These are phyloP conservation scores for Taenaris catops DNA, from an alignment of 2,888 invertebrate genomes.

Conservation along the genomic window DNA sequence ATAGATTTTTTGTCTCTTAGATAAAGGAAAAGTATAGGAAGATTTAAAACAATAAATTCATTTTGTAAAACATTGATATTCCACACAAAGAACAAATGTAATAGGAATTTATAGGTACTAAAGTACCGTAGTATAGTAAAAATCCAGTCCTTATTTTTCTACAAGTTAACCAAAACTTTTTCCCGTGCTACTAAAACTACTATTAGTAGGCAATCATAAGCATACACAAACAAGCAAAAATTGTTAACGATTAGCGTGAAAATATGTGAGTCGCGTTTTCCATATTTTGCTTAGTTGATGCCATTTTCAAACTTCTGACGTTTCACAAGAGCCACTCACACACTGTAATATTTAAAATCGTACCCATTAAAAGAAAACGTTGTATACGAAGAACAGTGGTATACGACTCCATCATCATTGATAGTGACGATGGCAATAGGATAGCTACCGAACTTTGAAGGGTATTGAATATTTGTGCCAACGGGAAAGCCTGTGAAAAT, in stretches of 20 bases:
- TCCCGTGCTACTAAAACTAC: conserved; percentile 8
- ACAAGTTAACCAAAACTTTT: conserved; percentile 1
- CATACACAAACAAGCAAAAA: conserved; percentile 1
- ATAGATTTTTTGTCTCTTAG: too few relatives aligned
- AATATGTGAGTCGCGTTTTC: not conserved
- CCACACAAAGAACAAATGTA: too few relatives aligned
- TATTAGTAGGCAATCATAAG: conserved; percentile 7
- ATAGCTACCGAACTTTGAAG: conserved; percentile 82
- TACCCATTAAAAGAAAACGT: conserved; percentile 77
- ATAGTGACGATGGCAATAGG: conserved; percentile 73
- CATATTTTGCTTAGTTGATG: conserved; percentile 3
- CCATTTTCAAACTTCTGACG: conserved; percentile 17
- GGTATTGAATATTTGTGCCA: conserved; percentile 88
- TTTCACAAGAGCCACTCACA: conserved; percentile 29
- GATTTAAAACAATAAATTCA: too few relatives aligned
- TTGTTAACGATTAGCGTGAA: conserved; percentile 1
- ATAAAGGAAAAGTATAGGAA: too few relatives aligned
- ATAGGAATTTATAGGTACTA: too few relatives aligned
- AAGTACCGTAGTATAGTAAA: too few relatives aligned
- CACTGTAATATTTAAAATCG: conserved; percentile 49
- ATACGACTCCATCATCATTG: conserved; percentile 76
- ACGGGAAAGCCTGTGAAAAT: conserved; percentile 82
- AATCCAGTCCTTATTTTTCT: too few relatives aligned
- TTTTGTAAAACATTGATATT: too few relatives aligned
- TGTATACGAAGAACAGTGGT: conserved; percentile 80